Conservation (phyloP, 2,888 invertebrate genomes). For the Scrobipalpa atriplicella region DNA sequence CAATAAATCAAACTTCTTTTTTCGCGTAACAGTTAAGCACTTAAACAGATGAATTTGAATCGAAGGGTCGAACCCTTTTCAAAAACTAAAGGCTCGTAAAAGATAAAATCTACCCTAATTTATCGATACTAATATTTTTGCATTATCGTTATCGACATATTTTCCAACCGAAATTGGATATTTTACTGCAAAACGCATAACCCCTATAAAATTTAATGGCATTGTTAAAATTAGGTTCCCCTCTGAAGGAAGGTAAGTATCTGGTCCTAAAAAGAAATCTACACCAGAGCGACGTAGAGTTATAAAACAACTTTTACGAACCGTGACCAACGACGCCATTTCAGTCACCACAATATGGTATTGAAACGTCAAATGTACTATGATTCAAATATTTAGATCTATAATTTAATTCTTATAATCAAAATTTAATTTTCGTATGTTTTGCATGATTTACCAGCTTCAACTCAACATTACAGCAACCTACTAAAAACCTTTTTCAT, state of each 20-base stretch:
- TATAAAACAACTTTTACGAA: constrained; percentile 21
- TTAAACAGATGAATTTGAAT: too few relatives aligned
- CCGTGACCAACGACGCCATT: constrained; percentile 17
- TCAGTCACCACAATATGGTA: constrained; percentile 5
- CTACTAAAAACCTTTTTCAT: too few relatives aligned
- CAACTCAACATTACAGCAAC: too few relatives aligned
- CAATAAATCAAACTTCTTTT: too few relatives aligned
- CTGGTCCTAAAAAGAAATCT: constrained; percentile 20
- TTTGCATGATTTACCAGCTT: too few relatives aligned
- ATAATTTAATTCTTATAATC: too few relatives aligned
- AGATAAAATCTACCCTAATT: not conserved
- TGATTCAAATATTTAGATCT: not conserved
- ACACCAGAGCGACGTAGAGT: not conserved
- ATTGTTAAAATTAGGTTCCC: constrained; percentile 26
- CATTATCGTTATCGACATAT: constrained; percentile 12
- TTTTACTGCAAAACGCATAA: constrained; percentile 30
- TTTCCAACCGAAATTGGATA: constrained; percentile 20
- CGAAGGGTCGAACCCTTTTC: too few relatives aligned
- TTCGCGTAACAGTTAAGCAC: too few relatives aligned
- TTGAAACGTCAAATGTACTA: not conserved
- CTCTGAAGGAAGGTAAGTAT: not conserved
- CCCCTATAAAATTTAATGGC: constrained; percentile 24
- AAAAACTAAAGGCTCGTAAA: not conserved
- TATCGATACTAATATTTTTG: not conserved
- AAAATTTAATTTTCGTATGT: too few relatives aligned